These are phyloP conservation scores for Latrodectus elegans DNA, from an alignment of 2,888 invertebrate species.

Conservation along the genomic window DNA sequence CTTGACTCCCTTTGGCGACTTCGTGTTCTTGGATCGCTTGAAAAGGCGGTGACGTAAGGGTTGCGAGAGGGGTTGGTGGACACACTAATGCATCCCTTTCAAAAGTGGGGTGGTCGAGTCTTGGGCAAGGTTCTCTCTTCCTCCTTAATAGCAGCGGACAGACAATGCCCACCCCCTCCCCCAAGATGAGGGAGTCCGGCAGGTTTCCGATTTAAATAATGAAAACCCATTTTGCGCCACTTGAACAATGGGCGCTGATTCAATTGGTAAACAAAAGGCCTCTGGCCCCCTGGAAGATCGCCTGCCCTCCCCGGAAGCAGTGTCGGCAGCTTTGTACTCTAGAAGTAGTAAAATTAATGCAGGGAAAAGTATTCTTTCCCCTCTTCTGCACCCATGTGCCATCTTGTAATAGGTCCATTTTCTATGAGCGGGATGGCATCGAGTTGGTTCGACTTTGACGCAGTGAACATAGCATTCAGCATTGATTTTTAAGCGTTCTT, in stretches of 20 bases:
- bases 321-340: too few relatives aligned
- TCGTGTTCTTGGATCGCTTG: constrained; percentile 2
- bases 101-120: constrained; percentile 14
- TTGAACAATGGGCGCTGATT: background rate
- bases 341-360: too few relatives aligned
- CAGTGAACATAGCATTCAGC: too few relatives aligned
- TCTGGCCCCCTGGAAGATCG: too few relatives aligned
- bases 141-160: background rate
- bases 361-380: too few relatives aligned
- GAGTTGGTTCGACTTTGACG: too few relatives aligned
- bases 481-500: too few relatives aligned
- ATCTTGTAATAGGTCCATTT: too few relatives aligned
- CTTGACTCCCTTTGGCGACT: background rate
- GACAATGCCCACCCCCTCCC: background rate
- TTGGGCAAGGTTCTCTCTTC: background rate
- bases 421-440: too few relatives aligned
- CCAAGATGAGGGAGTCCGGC: constrained; percentile 4
- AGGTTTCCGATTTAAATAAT: constrained; percentile 3
- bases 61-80: constrained; percentile 26
- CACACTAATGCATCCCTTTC: constrained; percentile 19
- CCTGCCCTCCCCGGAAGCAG: too few relatives aligned
- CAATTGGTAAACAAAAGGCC: too few relatives aligned
- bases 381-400: too few relatives aligned
- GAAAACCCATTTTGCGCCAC: background rate
- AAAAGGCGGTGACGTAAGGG: background rate